Evolutionary conservation across 1,140 invertebrate species (phyloP), one percentile per base, ranked within the genome.

Genomic region (Leptinotarsa undecemlineata): DNA sequence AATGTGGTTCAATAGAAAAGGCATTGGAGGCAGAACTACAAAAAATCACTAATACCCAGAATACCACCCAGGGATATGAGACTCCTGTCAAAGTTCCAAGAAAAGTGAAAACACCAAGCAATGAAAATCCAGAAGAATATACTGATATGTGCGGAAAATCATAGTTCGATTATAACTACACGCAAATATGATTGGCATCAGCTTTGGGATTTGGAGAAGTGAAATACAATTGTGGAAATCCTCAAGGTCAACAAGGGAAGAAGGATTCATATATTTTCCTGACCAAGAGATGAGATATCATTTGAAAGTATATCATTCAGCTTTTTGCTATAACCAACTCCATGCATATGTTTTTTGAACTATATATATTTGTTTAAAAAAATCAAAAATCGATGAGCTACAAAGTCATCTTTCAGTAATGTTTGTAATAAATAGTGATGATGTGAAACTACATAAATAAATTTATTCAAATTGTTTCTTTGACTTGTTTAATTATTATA

Each of bases 1-100:
- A 88, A 87, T 86, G 84, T 74, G 87, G 86, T 66, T 85, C 86
- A 20, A 79, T 86, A 8, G 83, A 87, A 68, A 88, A 87, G 77
- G 73, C 87, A 15, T 82, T 86, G 23, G 82, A 84, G 0, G 75
- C 76, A 70, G 69, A 68, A 62, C n/a, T 74, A 19, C 72, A 74
- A 47, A 75, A 77, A 71, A 77, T 67, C 20, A 57, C 60, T 42
- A 68, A 73, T 72, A 68, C 62, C 83, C 83, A 33, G 75, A 83
- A 68, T 77, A 81, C 1, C 74, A 80, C 17, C 81, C 76, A 11
- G 79, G 86, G 87, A 48, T 88, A 88, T 72, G 87, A 88, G 74
- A 87, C 85, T 66, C 87, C 87, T 3, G 86, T 88, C 60, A 87
- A 86, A 76, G 77, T 84, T 3, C 71, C 83, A 1, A 83, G 79